A percentile compares a stretch with the other conserved stretches of the same genome.
These are phyloP conservation scores for Meda fulgida DNA, from an alignment of 2,797 vertebrate species.

Conservation along the genomic window DNA sequence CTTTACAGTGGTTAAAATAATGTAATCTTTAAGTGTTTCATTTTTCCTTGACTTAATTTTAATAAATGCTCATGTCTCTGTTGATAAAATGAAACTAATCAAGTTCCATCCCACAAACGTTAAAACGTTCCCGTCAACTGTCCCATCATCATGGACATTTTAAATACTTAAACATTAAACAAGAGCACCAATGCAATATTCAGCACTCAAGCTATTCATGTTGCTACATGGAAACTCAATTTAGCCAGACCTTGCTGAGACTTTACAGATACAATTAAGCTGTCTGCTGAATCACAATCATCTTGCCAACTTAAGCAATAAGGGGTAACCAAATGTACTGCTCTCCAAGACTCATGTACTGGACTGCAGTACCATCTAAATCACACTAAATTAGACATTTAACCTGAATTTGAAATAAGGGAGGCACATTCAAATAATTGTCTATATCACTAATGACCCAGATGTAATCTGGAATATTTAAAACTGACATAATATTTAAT, in stretches of 20 bases:
- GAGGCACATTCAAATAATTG: background rate
- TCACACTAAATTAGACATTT: background rate
- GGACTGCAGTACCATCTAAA: background rate
- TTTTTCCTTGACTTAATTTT: background rate
- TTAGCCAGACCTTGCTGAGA: background rate
- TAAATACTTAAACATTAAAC: conserved; percentile 6
- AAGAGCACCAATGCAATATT: background rate
- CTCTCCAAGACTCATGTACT: conserved; percentile 76
- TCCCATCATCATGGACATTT: conserved; percentile 48
- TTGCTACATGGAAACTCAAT: conserved; percentile 8
- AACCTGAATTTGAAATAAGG: conserved; percentile 55
- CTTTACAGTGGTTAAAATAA: background rate
- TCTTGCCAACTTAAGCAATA: conserved; percentile 69
- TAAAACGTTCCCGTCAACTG: conserved; percentile 59
- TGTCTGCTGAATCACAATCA: conserved; percentile 55
- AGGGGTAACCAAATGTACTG: conserved; percentile 71
- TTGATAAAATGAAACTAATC: conserved; percentile 48
- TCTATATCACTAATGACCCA: background rate
- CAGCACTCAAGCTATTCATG: background rate
- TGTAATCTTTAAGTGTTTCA: conserved; percentile 46
- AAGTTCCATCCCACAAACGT: background rate
- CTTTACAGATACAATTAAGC: conserved; percentile 32
- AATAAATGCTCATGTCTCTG: background rate
- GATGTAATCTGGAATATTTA: background rate
- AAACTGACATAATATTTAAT: background rate